phyloP scores from a whole-genome alignment of 2,113 vertebrate species.

The Tapirus terrestris region DNA sequence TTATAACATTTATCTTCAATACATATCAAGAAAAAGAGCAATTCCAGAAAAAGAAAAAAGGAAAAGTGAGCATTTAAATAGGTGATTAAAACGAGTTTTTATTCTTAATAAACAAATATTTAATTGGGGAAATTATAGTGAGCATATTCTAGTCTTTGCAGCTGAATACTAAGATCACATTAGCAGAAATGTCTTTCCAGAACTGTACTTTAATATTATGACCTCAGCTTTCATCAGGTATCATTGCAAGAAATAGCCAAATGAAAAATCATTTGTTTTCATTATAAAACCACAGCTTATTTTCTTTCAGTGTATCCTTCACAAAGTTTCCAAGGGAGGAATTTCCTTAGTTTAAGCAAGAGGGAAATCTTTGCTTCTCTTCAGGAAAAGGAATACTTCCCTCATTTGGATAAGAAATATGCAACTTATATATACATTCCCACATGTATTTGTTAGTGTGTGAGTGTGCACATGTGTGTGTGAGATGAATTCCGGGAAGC shows the following conservation, averaged over 20 bases:
- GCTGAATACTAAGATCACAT: neutral
- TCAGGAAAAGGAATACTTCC: neutral
- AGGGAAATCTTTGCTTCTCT: neutral
- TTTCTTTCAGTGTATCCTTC: neutral
- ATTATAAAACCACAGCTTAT: neutral
- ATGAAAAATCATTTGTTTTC: slow-evolving; percentile 3
- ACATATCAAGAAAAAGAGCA: neutral
- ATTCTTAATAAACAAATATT: neutral
- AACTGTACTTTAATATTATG: neutral
- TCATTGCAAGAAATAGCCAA: neutral
- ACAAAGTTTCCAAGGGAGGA: neutral
- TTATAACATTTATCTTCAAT: neutral
- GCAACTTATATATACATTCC: neutral
- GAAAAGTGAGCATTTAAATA: neutral
- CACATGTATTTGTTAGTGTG: neutral
- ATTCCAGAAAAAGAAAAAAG: neutral
- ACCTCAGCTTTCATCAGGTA: neutral
- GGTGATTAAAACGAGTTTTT: neutral
- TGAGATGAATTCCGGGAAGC: neutral
- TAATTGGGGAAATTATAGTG: neutral
- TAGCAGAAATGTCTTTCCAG: neutral
- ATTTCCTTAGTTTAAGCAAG: neutral
- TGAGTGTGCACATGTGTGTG: neutral
- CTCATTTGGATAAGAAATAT: neutral
- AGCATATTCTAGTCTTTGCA: neutral